These are phyloP conservation scores for Lepus timidus DNA, from an alignment of 2,113 vertebrate genomes.

Conservation along the genomic window DNA sequence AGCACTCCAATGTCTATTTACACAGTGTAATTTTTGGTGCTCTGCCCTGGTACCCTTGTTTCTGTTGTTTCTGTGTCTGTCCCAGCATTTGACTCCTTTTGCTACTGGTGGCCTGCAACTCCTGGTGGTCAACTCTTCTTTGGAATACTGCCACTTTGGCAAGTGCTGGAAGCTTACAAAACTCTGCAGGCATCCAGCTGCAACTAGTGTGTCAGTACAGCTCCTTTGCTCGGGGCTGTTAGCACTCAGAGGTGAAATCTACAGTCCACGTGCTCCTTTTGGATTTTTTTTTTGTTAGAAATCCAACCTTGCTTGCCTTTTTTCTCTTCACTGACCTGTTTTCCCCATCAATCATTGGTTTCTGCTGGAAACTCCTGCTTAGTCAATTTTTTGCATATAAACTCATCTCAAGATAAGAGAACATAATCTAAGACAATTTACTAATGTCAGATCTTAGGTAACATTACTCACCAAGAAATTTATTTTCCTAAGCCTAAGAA, in stretches of 20 bases:
- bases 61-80: not conserved
- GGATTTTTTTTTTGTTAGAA: not conserved
- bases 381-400: not conserved
- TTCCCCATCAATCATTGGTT: not conserved
- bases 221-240: not conserved
- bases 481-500: not conserved
- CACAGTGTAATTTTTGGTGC: fast-evolving
- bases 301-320: not conserved
- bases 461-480: not conserved
- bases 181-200: not conserved
- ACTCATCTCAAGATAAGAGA: not conserved
- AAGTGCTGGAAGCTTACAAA: not conserved
- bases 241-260: not conserved
- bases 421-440: not conserved
- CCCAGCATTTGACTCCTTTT: not conserved
- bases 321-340: not conserved
- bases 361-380: not conserved
- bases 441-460: not conserved
- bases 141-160: not conserved
- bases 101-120: not conserved
- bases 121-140: not conserved
- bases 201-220: not conserved
- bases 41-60: not conserved
- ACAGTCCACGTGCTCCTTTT: not conserved
- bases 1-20: not conserved